Base-by-base conservation (phyloP, 2,113 vertebrate genomes). In the Pionites leucogaster region DNA sequence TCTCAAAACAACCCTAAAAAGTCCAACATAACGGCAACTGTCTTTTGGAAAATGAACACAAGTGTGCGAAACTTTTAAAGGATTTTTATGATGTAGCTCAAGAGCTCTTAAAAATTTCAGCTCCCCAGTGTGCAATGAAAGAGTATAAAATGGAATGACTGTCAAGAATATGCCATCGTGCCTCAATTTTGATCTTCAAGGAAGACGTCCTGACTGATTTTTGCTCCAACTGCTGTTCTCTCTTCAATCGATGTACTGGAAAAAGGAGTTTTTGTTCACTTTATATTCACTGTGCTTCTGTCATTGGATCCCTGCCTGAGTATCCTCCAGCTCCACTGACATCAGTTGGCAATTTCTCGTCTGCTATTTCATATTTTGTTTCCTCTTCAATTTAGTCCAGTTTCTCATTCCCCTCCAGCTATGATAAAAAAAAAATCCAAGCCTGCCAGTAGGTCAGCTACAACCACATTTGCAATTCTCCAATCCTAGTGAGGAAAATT, bases 181-280 rank as follows among this genome's bases (percentile, higher is more conserved):
- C 68, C 72, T 93, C 95, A 81, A 78, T 95, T 90, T n/a, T 92
- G 89, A 96, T 97, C 90, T 93, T 96, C 91, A 95, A 96, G 96
- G 91, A 96, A 96, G 95, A 93, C 84, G 92, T 87, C 82, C 88
- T 96, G 97, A 96, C 53, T 71, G 97, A 94, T 97, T 97, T 97
- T 93, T 97, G 95, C 97, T 96, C 96, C 72, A 90, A 88, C 88
- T 70, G 74, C 93, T 89, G 79, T 92, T 96, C 92, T 95, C 80
- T 72, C 93, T 96, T 92, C 94, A 82, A 96, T 93, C 85, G 47
- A 97, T 94, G 86, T 74, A 70, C 77, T 62, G 79, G 94, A 93
- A 92, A 96, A 97, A 92, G 89, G 92, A 95, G 95, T 2, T 95
- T 96, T 97, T 93, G 95, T 96, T 96, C 92, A 94, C 96, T 98